phyloP scores from a whole-genome alignment of 2,113 vertebrate species.

The Castor canadensis region DNA sequence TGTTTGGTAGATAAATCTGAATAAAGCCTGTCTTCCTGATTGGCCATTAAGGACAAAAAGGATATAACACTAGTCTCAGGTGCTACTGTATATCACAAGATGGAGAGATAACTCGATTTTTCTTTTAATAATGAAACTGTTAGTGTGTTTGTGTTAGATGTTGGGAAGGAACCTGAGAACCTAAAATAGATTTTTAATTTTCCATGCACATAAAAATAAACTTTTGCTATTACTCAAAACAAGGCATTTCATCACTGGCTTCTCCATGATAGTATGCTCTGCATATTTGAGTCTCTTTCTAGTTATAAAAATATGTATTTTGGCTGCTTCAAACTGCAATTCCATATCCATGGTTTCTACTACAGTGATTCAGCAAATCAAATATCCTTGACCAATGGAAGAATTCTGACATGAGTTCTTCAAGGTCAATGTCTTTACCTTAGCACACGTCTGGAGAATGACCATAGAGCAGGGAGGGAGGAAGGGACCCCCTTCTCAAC shows the following conservation, averaged over 20 bases:
- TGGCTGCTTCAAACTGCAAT: not conserved
- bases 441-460: not conserved
- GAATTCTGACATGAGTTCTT: not conserved
- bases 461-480: not conserved
- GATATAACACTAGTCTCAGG: not conserved
- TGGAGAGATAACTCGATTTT: not conserved
- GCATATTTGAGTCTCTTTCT: not conserved
- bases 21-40: not conserved
- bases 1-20: not conserved
- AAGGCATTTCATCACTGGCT: not conserved
- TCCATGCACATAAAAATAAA: not conserved
- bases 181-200: conserved; percentile 42
- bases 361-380: not conserved
- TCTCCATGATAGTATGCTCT: not conserved
- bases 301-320: not conserved
- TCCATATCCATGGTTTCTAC: not conserved
- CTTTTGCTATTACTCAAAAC: not conserved
- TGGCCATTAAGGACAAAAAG: not conserved
- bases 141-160: not conserved
- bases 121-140: not conserved
- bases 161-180: not conserved
- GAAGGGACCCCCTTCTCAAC: not conserved
- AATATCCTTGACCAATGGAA: not conserved
- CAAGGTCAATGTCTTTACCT: not conserved
- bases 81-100: not conserved